A percentile compares a stretch with the other conserved stretches of the same genome.
Evolutionary conservation across 2,797 vertebrate genomes (phyloP).

Genomic region (Propithecus deckenii): DNA sequence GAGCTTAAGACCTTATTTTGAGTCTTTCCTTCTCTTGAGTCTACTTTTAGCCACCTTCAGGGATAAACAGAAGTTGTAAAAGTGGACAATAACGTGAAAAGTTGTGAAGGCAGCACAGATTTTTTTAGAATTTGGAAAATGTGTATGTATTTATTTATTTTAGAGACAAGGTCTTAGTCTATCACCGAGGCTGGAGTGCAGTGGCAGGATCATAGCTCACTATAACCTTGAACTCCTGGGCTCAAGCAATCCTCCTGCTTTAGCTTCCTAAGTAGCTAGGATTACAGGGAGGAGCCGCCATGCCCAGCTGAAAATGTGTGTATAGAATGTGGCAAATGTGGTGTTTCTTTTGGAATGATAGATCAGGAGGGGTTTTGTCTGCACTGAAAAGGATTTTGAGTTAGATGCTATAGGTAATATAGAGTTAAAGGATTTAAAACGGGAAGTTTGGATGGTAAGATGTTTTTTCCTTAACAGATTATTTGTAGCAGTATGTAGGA

Average conservation of each 20-base stretch:
- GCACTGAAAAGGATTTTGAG: not conserved
- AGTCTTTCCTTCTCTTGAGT: not conserved
- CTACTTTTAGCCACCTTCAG: not conserved
- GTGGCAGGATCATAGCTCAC: not conserved
- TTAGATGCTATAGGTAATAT: not conserved
- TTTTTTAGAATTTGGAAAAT: not conserved
- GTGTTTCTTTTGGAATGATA: not conserved
- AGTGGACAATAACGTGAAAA: not conserved
- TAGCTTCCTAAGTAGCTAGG: not conserved
- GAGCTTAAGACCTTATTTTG: not conserved
- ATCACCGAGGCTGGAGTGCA: not conserved
- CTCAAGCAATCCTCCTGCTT: not conserved
- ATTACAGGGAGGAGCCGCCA: not conserved
- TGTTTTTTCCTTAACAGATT: not conserved
- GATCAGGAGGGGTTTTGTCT: not conserved
- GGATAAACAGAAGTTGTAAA: not conserved
- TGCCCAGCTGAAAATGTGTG: not conserved
- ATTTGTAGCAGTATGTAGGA: not conserved
- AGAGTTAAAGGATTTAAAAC: not conserved
- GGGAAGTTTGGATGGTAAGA: not conserved
- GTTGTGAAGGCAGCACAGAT: not conserved
- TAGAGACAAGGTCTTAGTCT: not conserved
- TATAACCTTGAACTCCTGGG: not conserved
- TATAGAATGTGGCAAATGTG: constrained; percentile 4
- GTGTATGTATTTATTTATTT: too few species aligned